Conservation (phyloP, 2,797 vertebrate genomes). For the Pipistrellus nathusii region DNA sequence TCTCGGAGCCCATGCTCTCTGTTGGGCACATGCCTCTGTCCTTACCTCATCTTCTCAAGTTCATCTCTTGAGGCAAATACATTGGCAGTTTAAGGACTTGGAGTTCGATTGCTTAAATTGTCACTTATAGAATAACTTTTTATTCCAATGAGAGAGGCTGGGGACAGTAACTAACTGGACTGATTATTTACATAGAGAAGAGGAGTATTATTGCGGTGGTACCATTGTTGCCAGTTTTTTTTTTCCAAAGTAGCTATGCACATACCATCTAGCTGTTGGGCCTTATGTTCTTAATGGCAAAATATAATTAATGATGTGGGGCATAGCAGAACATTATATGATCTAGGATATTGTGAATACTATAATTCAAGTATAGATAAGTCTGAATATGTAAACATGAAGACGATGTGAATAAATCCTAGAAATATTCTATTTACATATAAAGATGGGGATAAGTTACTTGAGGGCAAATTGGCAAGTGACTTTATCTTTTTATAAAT, state of each 20-base stretch:
- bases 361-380: background rate
- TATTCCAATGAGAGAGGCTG: slow-evolving; percentile 3
- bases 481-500: background rate
- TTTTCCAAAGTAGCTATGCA: background rate
- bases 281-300: background rate
- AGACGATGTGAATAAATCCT: background rate
- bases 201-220: background rate
- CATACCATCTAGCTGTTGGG: background rate
- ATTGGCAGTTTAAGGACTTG: background rate
- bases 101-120: background rate
- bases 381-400: background rate
- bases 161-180: background rate
- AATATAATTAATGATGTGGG: background rate
- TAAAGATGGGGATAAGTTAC: background rate
- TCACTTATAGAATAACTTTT: background rate
- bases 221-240: background rate
- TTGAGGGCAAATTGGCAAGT: background rate
- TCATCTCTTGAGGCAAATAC: slow-evolving; percentile 2
- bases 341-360: background rate
- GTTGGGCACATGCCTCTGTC: background rate
- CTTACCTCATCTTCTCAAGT: background rate
- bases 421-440: background rate
- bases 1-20: background rate
- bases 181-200: background rate
- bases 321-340: background rate